These are phyloP conservation scores for Rhagologus leucostigma DNA, from an alignment of 2,113 vertebrate genomes.

Conservation along the genomic window DNA sequence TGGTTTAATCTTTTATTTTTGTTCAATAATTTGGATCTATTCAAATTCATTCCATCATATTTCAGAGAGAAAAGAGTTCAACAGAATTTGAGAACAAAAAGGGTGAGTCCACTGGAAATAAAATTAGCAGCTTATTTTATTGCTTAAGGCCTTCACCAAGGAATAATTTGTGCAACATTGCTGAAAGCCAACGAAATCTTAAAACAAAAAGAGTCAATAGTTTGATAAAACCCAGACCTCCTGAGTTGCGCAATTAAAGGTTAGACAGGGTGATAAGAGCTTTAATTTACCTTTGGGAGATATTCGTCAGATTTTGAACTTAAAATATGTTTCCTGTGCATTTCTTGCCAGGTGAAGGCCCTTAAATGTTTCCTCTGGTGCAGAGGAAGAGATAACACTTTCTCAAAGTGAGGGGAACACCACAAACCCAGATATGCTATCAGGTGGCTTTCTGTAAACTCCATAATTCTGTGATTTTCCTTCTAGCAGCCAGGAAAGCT, in stretches of 20 bases:
- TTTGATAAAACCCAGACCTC: constrained; percentile 43
- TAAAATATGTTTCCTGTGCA: constrained; percentile 34
- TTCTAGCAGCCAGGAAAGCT: constrained; percentile 1
- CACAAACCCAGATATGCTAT: not conserved
- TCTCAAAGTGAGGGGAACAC: not conserved
- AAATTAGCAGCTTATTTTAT: constrained; percentile 22
- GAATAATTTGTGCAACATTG: not conserved
- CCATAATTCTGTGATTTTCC: not conserved
- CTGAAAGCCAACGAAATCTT: constrained; percentile 19
- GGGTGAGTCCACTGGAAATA: not conserved
- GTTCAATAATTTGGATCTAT: not conserved
- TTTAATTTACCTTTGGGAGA: constrained; percentile 47
- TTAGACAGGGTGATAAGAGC: constrained; percentile 42
- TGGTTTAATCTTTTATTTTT: not conserved
- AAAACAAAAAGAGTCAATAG: constrained; percentile 12
- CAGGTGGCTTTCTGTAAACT: constrained; percentile 14
- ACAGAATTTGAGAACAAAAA: not conserved
- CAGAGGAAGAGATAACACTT: constrained; percentile 19
- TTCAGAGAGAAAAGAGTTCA: not conserved
- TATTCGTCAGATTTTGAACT: constrained; percentile 4
- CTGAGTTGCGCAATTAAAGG: constrained; percentile 35
- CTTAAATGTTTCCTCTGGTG: not conserved
- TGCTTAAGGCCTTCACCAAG: not conserved
- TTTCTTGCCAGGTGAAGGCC: constrained; percentile 20
- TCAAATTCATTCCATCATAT: not conserved